These are phyloP conservation scores for Fukomys damarensis DNA, from an alignment of 2,113 vertebrate species.

Conservation along the genomic window DNA sequence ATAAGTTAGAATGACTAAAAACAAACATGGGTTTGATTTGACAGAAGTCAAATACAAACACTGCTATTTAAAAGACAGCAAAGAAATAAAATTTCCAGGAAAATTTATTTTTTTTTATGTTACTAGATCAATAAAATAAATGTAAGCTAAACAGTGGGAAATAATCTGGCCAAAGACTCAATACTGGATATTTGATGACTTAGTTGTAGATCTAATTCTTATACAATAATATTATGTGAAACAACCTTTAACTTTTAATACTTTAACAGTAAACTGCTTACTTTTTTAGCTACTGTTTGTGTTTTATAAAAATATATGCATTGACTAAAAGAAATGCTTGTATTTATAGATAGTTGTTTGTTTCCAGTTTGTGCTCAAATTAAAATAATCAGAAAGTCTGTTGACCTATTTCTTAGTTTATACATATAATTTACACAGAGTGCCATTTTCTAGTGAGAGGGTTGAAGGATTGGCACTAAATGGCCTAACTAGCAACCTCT, in stretches of 20 bases:
- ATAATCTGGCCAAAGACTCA: conserved; percentile 66
- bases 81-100: too few species aligned
- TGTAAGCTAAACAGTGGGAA: conserved; percentile 57
- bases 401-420: neutral
- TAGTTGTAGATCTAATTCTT: conserved; percentile 70
- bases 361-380: neutral
- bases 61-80: conserved; percentile 71
- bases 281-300: neutral
- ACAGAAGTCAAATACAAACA: conserved; percentile 72
- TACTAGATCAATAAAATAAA: conserved; percentile 70
- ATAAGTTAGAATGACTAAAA: conserved; percentile 57
- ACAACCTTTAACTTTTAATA: conserved; percentile 51
- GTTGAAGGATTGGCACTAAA: neutral
- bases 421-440: neutral
- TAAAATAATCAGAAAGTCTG: conserved; percentile 23
- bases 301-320: neutral
- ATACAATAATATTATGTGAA: conserved; percentile 43
- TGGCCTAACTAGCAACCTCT: neutral
- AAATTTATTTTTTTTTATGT: conserved; percentile 75
- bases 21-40: conserved; percentile 61
- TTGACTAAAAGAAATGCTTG: conserved; percentile 26
- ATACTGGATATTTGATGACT: conserved; percentile 50
- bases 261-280: neutral
- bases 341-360: neutral
- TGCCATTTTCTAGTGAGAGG: neutral